A percentile compares a stretch with the other conserved stretches of the same genome.
Evolutionary conservation across 2,797 vertebrate genomes (phyloP).

Genomic region (Crenuchus spilurus): DNA sequence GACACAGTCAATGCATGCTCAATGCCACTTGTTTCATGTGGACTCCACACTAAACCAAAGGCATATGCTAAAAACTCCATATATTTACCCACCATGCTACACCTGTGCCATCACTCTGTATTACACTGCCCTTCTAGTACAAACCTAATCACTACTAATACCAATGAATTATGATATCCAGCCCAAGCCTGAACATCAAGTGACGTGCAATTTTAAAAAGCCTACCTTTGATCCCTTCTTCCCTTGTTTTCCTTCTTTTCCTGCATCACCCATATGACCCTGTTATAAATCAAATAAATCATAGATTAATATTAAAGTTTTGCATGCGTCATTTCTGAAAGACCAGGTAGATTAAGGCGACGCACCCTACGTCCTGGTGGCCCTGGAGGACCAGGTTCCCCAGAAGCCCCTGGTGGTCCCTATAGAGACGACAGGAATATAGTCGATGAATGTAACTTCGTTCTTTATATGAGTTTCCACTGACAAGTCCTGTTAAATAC

Average conservation of each 20-base stretch:
- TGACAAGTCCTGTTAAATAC: slow-evolving; percentile 17
- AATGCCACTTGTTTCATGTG: too few species aligned
- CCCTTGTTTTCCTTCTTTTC: slow-evolving; percentile 56
- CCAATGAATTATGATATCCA: too few species aligned
- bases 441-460: not conserved
- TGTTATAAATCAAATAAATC: slow-evolving; percentile 14
- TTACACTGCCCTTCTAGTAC: too few species aligned
- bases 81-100: too few species aligned
- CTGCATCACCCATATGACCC: slow-evolving; percentile 40
- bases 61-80: too few species aligned
- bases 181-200: not conserved
- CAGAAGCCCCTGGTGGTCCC: slow-evolving; percentile 88
- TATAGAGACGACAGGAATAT: slow-evolving; percentile 55
- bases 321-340: not conserved
- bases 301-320: not conserved
- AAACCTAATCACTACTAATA: too few species aligned
- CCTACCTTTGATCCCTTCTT: slow-evolving; percentile 52
- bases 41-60: too few species aligned
- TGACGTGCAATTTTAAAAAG: not conserved
- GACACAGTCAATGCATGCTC: too few species aligned
- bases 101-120: too few species aligned
- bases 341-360: not conserved
- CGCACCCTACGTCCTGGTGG: slow-evolving; percentile 88
- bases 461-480: not conserved
- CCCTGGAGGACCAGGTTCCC: slow-evolving; percentile 87